Evolutionary conservation across 2,113 vertebrate species (phyloP).

Genomic region (Gymnogyps californianus): DNA sequence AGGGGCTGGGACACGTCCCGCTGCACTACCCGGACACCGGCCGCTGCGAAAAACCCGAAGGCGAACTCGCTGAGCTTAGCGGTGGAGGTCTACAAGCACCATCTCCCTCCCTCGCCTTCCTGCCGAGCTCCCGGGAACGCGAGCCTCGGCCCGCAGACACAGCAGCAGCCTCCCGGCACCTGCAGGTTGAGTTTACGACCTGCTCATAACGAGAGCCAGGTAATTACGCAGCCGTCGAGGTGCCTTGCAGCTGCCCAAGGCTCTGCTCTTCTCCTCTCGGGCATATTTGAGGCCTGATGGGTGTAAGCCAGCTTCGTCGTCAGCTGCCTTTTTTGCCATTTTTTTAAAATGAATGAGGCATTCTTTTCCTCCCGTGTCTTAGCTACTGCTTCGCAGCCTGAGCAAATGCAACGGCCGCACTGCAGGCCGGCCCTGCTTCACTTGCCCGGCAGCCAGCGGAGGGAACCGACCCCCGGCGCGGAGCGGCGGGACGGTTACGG

Average conservation of each 20-base stretch:
- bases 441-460: background rate
- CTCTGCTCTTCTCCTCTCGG: background rate
- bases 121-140: background rate
- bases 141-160: too few species aligned
- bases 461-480: too few species aligned
- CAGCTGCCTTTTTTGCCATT: too few species aligned
- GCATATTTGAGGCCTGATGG: rapidly evolving
- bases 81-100: rapidly evolving
- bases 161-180: background rate
- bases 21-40: rapidly evolving
- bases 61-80: rapidly evolving
- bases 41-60: background rate
- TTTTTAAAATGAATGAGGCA: background rate
- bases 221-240: background rate
- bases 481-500: background rate
- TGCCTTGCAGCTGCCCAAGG: background rate
- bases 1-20: background rate
- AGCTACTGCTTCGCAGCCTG: background rate
- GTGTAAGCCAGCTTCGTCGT: background rate
- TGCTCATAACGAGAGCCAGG: background rate
- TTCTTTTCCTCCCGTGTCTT: background rate
- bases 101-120: rapidly evolving
- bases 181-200: too few species aligned
- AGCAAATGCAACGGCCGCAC: background rate
- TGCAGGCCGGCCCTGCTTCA: too few species aligned